Base-by-base conservation (phyloP, 2,888 invertebrate genomes). In the Lasioglossum zephyrum region DNA sequence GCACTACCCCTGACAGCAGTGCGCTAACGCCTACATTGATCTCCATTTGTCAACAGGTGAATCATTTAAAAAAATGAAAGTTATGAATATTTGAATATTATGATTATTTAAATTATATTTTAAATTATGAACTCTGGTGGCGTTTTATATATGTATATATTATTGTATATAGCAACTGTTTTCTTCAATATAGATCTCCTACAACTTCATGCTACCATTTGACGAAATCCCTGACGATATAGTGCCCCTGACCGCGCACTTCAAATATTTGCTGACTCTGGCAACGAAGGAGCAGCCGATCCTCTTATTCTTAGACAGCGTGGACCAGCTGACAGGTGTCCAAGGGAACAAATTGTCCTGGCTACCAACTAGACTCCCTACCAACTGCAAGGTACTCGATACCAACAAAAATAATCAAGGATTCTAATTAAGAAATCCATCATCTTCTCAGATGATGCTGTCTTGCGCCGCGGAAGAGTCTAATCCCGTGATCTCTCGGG, bases 1-100 rank as follows among this genome's bases (percentile, higher is more conserved):
- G 99, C 41, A 99, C 99, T 0, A 99, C 99, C 18, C 99, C 99
- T 1, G 99, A 99, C 95, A 99, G 99, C 89, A 99, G 99, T 89
- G 98, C 99, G 41, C 96, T 99, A 72, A 98, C 99, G 0, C 99
- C 99, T 0, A 98, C 99, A 0, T 96, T 99, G 41, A 98, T 99
- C 87, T 99, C 99, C 60, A 98, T 99, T 87, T 99, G 99, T 95
- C 98, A 99, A 94, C 99, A 99, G 96, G 98, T 98, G 95, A 94
- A 36, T 36, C 13, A 16, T 60, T 16, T 6, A 4, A 26, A 26
- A 26, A 4, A 60, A 26, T 1, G 0, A 60, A 60, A 60, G 8
- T 60, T 31, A 31, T 1, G 31, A 31, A 31, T 31, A 31, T 31
- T 31, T 31, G 31, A 31, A 31, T 31, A 31, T 31, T 31, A 31